Conservation (phyloP, 2,113 vertebrate genomes). For the Bagarius yarrelli region DNA sequence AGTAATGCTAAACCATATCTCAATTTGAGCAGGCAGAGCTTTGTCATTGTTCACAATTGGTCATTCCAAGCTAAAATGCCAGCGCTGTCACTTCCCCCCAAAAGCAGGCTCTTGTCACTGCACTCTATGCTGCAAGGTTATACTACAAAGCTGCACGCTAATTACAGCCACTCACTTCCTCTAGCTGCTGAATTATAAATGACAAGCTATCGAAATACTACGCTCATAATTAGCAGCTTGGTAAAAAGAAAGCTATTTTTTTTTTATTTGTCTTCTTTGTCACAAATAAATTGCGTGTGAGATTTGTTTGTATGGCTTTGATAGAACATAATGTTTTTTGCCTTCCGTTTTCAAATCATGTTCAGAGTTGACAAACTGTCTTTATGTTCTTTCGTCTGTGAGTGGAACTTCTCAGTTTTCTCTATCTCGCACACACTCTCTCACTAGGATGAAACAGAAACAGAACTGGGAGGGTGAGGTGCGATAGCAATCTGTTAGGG, state of each 20-base stretch:
- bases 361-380: background rate
- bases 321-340: conserved; percentile 6
- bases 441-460: conserved; percentile 37
- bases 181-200: conserved; percentile 67
- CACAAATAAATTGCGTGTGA: conserved; percentile 47
- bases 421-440: conserved; percentile 39
- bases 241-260: conserved; percentile 57
- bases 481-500: conserved; percentile 74
- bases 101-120: conserved; percentile 49
- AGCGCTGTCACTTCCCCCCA: conserved; percentile 52
- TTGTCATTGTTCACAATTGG: conserved; percentile 48
- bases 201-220: conserved; percentile 68
- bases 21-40: conserved; percentile 38
- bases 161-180: conserved; percentile 70
- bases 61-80: conserved; percentile 52
- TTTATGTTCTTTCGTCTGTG: conserved; percentile 7
- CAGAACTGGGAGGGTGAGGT: conserved; percentile 65
- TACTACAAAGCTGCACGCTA: conserved; percentile 56
- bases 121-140: conserved; percentile 57
- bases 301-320: conserved; percentile 34
- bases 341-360: background rate
- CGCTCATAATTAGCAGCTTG: conserved; percentile 64
- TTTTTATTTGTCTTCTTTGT: conserved; percentile 36
- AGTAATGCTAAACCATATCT: conserved; percentile 48
- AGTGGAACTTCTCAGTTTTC: background rate